Conservation (phyloP, 2,888 invertebrate genomes). For the Latheticus oryzae region DNA sequence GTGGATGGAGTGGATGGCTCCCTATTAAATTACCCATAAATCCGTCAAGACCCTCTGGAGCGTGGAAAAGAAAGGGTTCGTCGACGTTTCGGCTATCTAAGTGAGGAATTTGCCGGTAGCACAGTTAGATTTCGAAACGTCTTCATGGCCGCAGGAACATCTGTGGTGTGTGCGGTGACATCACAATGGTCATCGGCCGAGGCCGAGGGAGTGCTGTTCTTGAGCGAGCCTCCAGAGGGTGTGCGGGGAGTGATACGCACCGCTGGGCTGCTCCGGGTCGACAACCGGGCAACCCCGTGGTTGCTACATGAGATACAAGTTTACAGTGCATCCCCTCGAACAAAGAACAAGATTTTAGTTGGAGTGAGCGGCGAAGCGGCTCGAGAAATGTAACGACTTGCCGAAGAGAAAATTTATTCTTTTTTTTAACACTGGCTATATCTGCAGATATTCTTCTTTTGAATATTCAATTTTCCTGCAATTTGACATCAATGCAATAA, state of each 20-base stretch:
- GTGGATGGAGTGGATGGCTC: too few species aligned
- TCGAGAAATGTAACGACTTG: too few species aligned
- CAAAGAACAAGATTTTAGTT: too few species aligned
- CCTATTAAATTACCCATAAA: too few species aligned
- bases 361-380: too few species aligned
- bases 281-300: slow-evolving; percentile 43
- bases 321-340: slow-evolving; percentile 24
- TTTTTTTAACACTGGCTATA: too few species aligned
- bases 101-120: slow-evolving; percentile 22
- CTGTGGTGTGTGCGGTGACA: slow-evolving; percentile 52
- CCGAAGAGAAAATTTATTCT: too few species aligned
- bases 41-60: too few species aligned
- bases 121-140: slow-evolving; percentile 41
- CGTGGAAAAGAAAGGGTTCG: slow-evolving; percentile 2
- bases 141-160: slow-evolving; percentile 30
- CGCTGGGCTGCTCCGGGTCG: slow-evolving; percentile 47
- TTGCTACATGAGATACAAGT: slow-evolving; percentile 28
- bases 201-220: slow-evolving; percentile 36
- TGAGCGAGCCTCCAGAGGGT: slow-evolving; percentile 38
- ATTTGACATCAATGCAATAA: too few species aligned
- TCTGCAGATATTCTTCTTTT: too few species aligned
- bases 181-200: slow-evolving; percentile 57
- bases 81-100: too few species aligned
- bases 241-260: slow-evolving; percentile 50
- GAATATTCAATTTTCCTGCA: too few species aligned